Evolutionary conservation across 2,113 vertebrate species (phyloP).

Genomic region (Petromus typicus): DNA sequence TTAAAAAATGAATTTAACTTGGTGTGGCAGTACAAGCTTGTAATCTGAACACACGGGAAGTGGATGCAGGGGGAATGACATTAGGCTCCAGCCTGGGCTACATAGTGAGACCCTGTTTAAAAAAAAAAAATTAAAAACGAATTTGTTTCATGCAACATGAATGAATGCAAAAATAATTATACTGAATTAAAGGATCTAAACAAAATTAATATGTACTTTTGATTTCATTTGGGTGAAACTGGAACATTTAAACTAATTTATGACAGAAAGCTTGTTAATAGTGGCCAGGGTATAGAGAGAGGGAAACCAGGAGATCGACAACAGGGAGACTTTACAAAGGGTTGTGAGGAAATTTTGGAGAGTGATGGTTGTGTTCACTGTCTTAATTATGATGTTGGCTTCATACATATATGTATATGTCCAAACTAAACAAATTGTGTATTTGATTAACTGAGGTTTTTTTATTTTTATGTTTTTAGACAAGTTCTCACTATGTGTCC

Average conservation of each 20-base stretch:
- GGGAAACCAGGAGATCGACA: too few species aligned
- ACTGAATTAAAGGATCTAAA: not conserved
- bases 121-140: too few species aligned
- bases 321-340: not conserved
- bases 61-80: too few species aligned
- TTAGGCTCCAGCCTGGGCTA: not conserved
- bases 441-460: not conserved
- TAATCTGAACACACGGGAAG: too few species aligned
- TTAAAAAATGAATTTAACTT: too few species aligned
- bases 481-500: not conserved
- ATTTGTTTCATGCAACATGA: too few species aligned
- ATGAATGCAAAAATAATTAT: too few species aligned
- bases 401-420: not conserved
- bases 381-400: not conserved
- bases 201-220: not conserved
- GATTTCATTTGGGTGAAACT: slow-evolving; percentile 16
- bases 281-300: not conserved
- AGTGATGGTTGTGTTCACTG: not conserved
- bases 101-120: too few species aligned
- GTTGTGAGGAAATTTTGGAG: not conserved
- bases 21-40: too few species aligned
- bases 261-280: not conserved
- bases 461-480: not conserved
- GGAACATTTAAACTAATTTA: not conserved
- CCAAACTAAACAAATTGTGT: not conserved